These are phyloP conservation scores for Timandra comae DNA, from an alignment of 2,888 invertebrate genomes.

Conservation along the genomic window DNA sequence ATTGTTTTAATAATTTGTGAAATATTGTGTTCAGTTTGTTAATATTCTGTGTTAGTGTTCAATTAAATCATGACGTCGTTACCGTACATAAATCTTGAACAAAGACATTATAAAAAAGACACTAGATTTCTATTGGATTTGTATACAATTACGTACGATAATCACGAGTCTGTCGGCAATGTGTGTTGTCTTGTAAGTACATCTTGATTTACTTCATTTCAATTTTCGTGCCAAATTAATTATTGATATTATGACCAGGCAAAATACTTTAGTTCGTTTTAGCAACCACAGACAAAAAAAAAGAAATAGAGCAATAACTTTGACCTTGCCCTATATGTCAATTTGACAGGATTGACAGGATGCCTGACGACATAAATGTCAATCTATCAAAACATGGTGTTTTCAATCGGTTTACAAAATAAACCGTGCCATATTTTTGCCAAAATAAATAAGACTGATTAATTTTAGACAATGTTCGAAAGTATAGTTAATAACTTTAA, in stretches of 20 bases:
- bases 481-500: constrained; percentile 60
- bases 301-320: constrained; percentile 45
- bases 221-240: background rate
- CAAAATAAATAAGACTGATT: constrained; percentile 65
- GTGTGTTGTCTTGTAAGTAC: constrained; percentile 80
- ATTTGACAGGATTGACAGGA: constrained; percentile 49
- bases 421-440: constrained; percentile 56
- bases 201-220: constrained; percentile 16
- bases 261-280: no score
- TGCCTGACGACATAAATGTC: constrained; percentile 12
- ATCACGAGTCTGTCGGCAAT: constrained; percentile 85
- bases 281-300: constrained; percentile 30
- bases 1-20: constrained; percentile 12
- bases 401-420: constrained; percentile 35
- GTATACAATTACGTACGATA: constrained; percentile 90
- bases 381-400: constrained; percentile 6
- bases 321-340: constrained; percentile 72
- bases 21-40: constrained; percentile 8
- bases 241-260: background rate
- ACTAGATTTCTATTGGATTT: constrained; percentile 88
- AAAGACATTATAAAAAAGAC: constrained; percentile 91
- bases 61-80: constrained; percentile 63
- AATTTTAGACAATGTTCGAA: constrained; percentile 64
- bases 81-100: constrained; percentile 73
- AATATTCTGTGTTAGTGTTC: constrained; percentile 7